Evolutionary conservation across 2,797 vertebrate genomes (phyloP), one percentile per base, ranked within the genome.

Genomic region (Oryzias dopingdopingensis): DNA sequence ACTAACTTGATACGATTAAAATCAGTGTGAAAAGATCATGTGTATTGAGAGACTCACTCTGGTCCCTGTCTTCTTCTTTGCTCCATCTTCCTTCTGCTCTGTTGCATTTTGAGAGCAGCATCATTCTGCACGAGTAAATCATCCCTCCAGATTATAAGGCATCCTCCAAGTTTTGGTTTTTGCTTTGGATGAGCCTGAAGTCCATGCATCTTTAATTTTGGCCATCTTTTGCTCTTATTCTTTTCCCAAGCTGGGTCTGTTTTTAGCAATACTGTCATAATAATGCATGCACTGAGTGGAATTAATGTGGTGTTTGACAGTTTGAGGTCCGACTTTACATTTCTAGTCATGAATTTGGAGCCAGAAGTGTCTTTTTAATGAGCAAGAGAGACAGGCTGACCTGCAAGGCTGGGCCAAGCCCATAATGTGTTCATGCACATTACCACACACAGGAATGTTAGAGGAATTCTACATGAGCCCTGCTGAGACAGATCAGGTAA

Each of bases 331-430:
- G 59, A 49, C 45, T 77, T 80, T 61, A 55, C 54, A 44, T 70
- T 59, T 29, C 50, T 23, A 66, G 58, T 76, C 75, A 44, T 43
- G 62, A 42, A 62, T 69, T 64, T 23, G 6, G 52, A 67, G 82
- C 80, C 79, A 29, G 70, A 65, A 72, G 78, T 70, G 3, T 68
- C 67, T 81, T 84, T 85, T 79, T 86, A 84, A 85, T 74, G 78
- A 83, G 68, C 65, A 4, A 58, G 23, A 58, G 56, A 67, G 71
- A 44, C 24, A 14, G 59, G 56, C 60, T 68, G 75, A 80, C 70
- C 70, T 32, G 32, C 32, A 37, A 37, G 26, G 10, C 10, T 4
- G 2, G 32, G 32, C 32, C 32, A 10, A 12, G 32, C 32, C 32
- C 32, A 37, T 10, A 37, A 37, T 37, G 14, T 44, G 17, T 18